Percentiles rank a stretch among this genome's conserved stretches.
These are phyloP conservation scores for Geococcyx californianus DNA, from an alignment of 2,113 vertebrate genomes.

Conservation along the genomic window DNA sequence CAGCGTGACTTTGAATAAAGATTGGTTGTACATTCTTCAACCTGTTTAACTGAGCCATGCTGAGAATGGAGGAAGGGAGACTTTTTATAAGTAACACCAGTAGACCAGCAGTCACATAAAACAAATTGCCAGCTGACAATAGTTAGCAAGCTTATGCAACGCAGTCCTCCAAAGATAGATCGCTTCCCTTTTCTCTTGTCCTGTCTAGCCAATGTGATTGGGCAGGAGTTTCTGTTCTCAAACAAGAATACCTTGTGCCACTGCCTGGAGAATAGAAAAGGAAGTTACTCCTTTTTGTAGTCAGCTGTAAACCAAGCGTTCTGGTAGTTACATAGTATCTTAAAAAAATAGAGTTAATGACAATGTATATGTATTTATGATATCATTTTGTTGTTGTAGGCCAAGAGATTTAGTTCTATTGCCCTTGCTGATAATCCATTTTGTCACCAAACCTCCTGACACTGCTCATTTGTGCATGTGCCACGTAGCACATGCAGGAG, in stretches of 20 bases:
- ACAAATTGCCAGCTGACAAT: not conserved
- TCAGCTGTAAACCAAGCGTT: not conserved
- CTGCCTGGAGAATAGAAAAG: not conserved
- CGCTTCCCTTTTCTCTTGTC: not conserved
- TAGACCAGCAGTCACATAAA: not conserved
- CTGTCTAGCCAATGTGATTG: not conserved
- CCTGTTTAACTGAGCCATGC: not conserved
- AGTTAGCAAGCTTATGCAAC: not conserved
- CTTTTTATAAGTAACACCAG: not conserved
- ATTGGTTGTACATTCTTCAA: not conserved
- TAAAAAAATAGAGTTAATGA: not conserved
- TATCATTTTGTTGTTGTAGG: not conserved
- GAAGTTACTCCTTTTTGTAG: not conserved
- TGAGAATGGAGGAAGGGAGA: not conserved
- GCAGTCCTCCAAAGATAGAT: not conserved
- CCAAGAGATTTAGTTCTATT: not conserved
- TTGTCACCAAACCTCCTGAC: not conserved
- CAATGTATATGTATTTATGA: not conserved
- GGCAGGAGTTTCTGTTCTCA: not conserved
- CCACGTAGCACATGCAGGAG: fast-evolving
- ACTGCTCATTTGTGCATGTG: not conserved
- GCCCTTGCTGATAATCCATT: not conserved
- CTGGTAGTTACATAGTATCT: not conserved
- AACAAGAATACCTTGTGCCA: not conserved
- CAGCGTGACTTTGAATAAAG: not conserved